phyloP scores from a whole-genome alignment of 2,888 invertebrate genomes.

The Crioceris asparagi region DNA sequence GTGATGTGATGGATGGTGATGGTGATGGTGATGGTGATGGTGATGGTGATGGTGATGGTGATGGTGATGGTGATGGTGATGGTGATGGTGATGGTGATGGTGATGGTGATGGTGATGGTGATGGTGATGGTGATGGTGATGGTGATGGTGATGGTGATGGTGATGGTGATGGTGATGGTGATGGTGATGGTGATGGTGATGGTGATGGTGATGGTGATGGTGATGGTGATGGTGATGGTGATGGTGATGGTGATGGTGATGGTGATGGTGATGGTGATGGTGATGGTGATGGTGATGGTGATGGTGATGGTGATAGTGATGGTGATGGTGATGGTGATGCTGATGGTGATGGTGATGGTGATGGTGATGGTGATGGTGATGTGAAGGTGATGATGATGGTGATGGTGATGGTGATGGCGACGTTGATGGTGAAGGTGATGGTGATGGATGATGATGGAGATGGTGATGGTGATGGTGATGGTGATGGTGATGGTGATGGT shows the following conservation, averaged over 20 bases:
- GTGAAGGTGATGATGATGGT: too few species aligned
- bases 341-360: neutral
- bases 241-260: neutral
- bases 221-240: neutral
- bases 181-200: neutral
- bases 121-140: too few species aligned
- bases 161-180: too few species aligned
- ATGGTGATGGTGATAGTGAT: neutral
- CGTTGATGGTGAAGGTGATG: neutral
- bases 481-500: neutral
- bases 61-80: too few species aligned
- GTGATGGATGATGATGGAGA: neutral
- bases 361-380: too few species aligned
- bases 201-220: neutral
- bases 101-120: too few species aligned
- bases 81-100: too few species aligned
- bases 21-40: too few species aligned
- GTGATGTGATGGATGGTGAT: too few species aligned
- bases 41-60: too few species aligned
- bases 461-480: neutral
- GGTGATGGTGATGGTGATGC: neutral
- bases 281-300: neutral
- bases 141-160: too few species aligned
- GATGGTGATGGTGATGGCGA: too few species aligned
- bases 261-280: neutral